A percentile compares a stretch with the other conserved stretches of the same genome.
Evolutionary conservation across 1,140 invertebrate species (phyloP).

Genomic region (Sinella curviseta): DNA sequence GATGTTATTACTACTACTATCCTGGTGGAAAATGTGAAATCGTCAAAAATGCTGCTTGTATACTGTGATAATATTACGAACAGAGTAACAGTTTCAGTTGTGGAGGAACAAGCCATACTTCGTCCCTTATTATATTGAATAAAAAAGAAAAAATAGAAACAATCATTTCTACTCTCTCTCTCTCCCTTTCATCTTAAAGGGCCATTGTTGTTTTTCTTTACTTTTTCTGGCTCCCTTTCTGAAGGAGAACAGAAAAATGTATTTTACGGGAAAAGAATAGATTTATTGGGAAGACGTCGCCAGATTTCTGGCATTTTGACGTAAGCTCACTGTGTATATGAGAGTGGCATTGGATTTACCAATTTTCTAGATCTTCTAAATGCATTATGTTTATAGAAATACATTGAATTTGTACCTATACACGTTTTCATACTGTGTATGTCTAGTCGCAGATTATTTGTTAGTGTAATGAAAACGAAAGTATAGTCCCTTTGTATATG

Average conservation of each 20-base stretch:
- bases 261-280: slow-evolving; percentile 28
- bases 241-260: background rate
- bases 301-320: slow-evolving; percentile 48
- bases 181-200: background rate
- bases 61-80: no score
- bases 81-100: no score
- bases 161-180: background rate
- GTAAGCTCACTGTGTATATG: background rate
- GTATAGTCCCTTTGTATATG: no score
- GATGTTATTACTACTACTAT: no score
- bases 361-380: slow-evolving; percentile 3
- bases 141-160: slow-evolving; percentile 4
- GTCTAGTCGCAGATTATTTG: no score
- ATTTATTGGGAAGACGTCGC: slow-evolving; percentile 48
- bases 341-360: slow-evolving; percentile 2
- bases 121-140: background rate
- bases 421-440: no score
- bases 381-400: no score
- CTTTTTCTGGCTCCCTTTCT: background rate
- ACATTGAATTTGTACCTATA: no score
- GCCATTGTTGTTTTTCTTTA: background rate
- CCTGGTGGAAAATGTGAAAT: slow-evolving; percentile 12
- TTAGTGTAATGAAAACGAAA: no score
- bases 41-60: background rate
- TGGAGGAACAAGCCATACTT: no score